Conservation (phyloP, 2,113 vertebrate genomes). For the Lepidothrix coronata region DNA sequence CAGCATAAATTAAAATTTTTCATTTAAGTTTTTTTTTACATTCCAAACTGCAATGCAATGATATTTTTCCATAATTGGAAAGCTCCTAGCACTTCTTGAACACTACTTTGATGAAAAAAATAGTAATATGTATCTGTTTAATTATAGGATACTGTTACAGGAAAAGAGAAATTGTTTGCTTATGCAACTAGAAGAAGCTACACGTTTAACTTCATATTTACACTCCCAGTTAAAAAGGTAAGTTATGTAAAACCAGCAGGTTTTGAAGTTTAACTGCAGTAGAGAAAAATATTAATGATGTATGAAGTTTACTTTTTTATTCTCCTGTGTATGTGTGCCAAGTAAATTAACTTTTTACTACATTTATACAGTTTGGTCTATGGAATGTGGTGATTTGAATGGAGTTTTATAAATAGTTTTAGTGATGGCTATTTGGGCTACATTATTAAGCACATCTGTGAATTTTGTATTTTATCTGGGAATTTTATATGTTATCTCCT, state of each 20-base stretch:
- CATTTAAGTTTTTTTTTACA: background rate
- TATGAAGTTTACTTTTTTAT: background rate
- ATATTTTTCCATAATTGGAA: background rate
- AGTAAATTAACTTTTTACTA: background rate
- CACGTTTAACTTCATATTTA: slow-evolving; percentile 89
- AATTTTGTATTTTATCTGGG: background rate
- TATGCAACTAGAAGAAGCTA: slow-evolving; percentile 93
- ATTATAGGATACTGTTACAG: slow-evolving; percentile 88
- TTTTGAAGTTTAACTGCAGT: background rate
- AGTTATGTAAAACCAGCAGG: background rate
- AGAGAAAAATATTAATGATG: background rate
- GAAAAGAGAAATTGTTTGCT: slow-evolving; percentile 93
- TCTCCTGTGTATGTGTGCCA: background rate
- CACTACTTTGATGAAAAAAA: background rate
- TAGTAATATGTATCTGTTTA: slow-evolving; percentile 19
- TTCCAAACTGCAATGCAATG: background rate
- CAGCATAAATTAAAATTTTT: background rate
- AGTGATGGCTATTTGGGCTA: background rate
- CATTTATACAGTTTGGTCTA: background rate
- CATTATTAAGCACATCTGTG: background rate
- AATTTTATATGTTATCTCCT: background rate
- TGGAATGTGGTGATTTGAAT: background rate
- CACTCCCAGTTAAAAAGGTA: slow-evolving; percentile 95
- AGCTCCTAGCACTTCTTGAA: background rate
- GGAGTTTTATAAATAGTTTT: background rate